Base-by-base conservation (phyloP, 2,888 invertebrate species). In the Anagyrus pseudococci region DNA sequence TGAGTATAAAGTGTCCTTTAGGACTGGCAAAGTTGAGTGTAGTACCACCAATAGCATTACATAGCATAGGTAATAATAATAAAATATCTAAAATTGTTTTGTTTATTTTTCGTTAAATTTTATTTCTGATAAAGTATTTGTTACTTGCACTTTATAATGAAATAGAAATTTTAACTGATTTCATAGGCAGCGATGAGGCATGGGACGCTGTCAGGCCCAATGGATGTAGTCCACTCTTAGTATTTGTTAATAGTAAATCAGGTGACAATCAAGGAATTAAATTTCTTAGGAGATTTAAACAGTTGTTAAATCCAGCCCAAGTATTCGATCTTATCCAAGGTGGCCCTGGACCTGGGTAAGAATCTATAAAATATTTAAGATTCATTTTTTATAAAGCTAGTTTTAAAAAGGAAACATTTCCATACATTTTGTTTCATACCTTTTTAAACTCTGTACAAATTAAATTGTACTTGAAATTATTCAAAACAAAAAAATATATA, bases 181-280 rank as follows among this genome's bases (percentile, higher is more conserved):
- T 43, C 41, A 68, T 54, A 80, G 80, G 80, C 53, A 92, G 92
- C 58, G 96, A 96, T 76, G 96, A 95, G 76, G 92, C 94, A 56
- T 96, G 96, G 95, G 91, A 93, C 80, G 93, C 92, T 25, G 90
- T 90, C 0, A 77, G 85, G 67, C 84, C 85, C 15, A 82, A 78
- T 54, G 85, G 86, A 17, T 87, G 87, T 73, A 87, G 87, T 68
- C 98, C 98, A 15, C 88, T 98, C 60, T 88, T 98, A 69, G 98
- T 98, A 67, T 97, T 98, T 81, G 97, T 98, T 76, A 98, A 98
- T 84, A 96, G 96, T 67, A 94, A 97, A 85, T 96, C 96, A 72
- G 89, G 98, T 73, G 98, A 98, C 85, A 97, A 96, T 85, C 98
- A 98, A 82, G 98, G 98, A 67, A 90, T 97, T 33, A 95, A 96